Base-by-base conservation (phyloP, 2,797 vertebrate genomes). In the Monodelphis domestica region DNA sequence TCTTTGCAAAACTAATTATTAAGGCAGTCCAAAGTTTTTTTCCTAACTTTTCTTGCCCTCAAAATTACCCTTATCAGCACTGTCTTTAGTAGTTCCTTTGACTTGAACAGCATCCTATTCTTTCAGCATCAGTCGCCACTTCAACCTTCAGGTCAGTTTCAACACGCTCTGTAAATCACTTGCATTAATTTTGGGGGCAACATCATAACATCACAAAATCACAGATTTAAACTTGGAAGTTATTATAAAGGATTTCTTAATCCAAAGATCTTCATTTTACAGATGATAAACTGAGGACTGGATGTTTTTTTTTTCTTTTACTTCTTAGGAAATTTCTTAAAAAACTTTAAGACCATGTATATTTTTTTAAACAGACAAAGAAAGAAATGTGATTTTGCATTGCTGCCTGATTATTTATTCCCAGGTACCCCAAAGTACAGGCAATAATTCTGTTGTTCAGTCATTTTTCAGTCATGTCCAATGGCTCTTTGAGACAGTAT, bases 1-100 rank as follows among this genome's bases (percentile, higher is more conserved):
- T 70, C 88, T 95, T 92, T 91, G 54, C 3, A 96, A 93, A 95
- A 94, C 87, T 91, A 89, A 55, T 90, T 55, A 88, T 53, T 29
- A 15, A 91, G 50, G 87, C 45, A 51, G 29, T 88, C 28, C 91
- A 28, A 91, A 54, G 90, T 0, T 50, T 54, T 51, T 54, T n/a
- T 56, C 53, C 53, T 94, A 89, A 94, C 87, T 92, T 95, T 93
- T 38, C 28, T 91, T 94, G n/a, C 54, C 17, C 70, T 91, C 54
- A 21, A 91, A 88, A 78, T 91, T 56, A 55, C 89, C 38, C 38
- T 78, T 26, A 89, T 87, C 56, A 90, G 56, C 0, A 4, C 0
- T n/a, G 3, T 78, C 30, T 94, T 94, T 95, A 30, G 88, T 87
- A 54, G 54, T 91, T 91, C 51, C 50, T 87, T 6, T 92, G 11